Evolutionary conservation across 1,140 invertebrate species (phyloP), one percentile per base, ranked within the genome.

Genomic region (Zaprionus kolodkinae): DNA sequence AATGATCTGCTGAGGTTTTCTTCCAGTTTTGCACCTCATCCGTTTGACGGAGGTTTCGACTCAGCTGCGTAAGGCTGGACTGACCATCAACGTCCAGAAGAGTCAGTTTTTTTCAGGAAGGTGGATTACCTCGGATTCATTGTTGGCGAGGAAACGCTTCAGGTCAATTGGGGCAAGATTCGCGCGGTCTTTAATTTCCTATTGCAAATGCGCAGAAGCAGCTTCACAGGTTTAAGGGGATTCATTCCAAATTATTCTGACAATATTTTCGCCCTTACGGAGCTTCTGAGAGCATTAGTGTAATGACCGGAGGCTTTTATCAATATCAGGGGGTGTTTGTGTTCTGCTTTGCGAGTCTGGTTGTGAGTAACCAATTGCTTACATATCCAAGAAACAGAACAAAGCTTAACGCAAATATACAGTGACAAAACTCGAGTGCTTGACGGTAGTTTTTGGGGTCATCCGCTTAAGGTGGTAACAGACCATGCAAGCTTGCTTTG

Each of bases 401-500:
- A 48, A 48, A 6, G 45, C 45, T 48, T 6, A 21, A 21, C 45
- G 45, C n/a, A 48, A 48, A n/a, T 48, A 21, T 17, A 15, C n/a
- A 4, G 45, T 48, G 6, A 48, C 45, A 5, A 15, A 48, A 21
- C 45, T 48, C 6, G 45, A 48, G 10, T 48, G 36, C 12, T n/a
- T n/a, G n/a, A n/a, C n/a, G n/a, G n/a, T n/a, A n/a, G n/a, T n/a
- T n/a, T n/a, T n/a, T n/a, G n/a, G 36, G 11, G 36, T 13, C 36
- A 38, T 38, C 36, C 36, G 12, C 4, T 38, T 4, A 38, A 38
- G 36, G 11, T 38, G 12, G 36, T 13, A 11, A 12, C 36, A 38
- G 36, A 38, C 36, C 11, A 38, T 38, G 36, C 36, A 11, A 78
- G 70, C 45, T 57, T 91, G 6, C 33, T 25, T 21, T 89, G 84